Conservation (phyloP, 64 coral and sea anemone species). For the Anthopleura sola region DNA sequence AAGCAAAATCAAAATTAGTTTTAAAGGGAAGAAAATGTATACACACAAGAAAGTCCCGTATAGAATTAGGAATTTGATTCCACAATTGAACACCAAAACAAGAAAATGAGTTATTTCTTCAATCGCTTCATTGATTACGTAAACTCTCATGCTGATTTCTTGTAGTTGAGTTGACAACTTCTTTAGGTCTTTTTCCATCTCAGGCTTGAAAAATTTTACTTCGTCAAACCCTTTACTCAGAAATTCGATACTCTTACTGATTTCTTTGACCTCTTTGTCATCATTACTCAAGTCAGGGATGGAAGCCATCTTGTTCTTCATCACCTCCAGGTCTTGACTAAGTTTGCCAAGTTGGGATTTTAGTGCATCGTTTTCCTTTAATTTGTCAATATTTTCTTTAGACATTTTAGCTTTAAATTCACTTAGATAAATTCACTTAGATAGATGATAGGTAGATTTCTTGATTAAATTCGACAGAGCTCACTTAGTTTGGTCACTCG, state of each 20-base stretch:
- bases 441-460: background rate
- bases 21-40: no score
- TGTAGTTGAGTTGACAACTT: background rate
- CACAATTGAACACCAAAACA: no score
- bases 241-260: conserved; percentile 11
- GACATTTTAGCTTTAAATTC: background rate
- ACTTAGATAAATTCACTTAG: no score
- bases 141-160: conserved; percentile 1
- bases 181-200: background rate
- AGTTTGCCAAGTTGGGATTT: background rate
- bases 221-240: conserved; percentile 25
- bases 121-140: conserved; percentile 23
- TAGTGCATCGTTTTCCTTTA: conserved; percentile 4
- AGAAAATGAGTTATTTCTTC: no score
- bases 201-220: conserved; percentile 7
- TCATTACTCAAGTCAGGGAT: background rate
- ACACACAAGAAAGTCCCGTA: no score
- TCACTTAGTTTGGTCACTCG: background rate
- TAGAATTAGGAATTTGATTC: no score
- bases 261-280: background rate
- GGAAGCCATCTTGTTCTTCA: conserved; percentile 8
- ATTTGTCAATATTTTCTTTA: conserved; percentile 2
- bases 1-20: no score
- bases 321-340: background rate
- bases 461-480: conserved; percentile 1